Evolutionary conservation across 1,140 invertebrate genomes (phyloP).

Genomic region (Solenopsis invicta): DNA sequence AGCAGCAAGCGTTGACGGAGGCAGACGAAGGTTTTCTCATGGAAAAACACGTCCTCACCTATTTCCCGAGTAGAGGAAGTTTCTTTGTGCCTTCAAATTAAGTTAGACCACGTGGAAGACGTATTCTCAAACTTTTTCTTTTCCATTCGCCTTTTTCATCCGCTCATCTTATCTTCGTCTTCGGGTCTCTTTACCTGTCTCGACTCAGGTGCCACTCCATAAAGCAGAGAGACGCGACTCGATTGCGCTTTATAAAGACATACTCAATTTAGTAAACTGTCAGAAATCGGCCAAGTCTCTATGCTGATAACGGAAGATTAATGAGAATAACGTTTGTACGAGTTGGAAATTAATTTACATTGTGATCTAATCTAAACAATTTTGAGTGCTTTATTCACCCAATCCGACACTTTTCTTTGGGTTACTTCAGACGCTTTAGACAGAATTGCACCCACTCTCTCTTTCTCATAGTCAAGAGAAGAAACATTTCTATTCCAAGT

Average conservation of each 20-base stretch:
- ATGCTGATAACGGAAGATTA: not conserved
- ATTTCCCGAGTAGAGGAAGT: slow-evolving; percentile 71
- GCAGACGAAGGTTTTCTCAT: slow-evolving; percentile 60
- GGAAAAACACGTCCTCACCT: slow-evolving; percentile 73
- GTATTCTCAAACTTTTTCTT: slow-evolving; percentile 69
- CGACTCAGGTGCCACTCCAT: slow-evolving; percentile 14
- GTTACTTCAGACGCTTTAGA: not conserved
- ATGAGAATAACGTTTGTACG: not conserved
- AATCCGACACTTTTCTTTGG: not conserved
- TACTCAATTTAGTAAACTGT: slow-evolving; percentile 17
- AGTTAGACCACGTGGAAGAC: slow-evolving; percentile 73
- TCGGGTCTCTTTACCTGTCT: not conserved
- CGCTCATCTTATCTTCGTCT: slow-evolving; percentile 58
- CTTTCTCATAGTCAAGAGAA: not conserved
- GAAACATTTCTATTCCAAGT: slow-evolving; percentile 44
- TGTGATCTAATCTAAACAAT: not conserved
- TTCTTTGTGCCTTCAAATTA: slow-evolving; percentile 78
- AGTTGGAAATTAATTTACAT: not conserved
- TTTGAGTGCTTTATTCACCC: not conserved
- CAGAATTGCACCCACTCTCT: not conserved
- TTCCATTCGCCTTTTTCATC: slow-evolving; percentile 40
- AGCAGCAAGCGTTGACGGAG: slow-evolving; percentile 56
- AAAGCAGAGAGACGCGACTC: slow-evolving; percentile 14
- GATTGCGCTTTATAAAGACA: not conserved
- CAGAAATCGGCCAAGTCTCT: not conserved